These are phyloP conservation scores for Porites lutea DNA, from an alignment of 64 coral and sea anemone genomes.

Conservation along the genomic window DNA sequence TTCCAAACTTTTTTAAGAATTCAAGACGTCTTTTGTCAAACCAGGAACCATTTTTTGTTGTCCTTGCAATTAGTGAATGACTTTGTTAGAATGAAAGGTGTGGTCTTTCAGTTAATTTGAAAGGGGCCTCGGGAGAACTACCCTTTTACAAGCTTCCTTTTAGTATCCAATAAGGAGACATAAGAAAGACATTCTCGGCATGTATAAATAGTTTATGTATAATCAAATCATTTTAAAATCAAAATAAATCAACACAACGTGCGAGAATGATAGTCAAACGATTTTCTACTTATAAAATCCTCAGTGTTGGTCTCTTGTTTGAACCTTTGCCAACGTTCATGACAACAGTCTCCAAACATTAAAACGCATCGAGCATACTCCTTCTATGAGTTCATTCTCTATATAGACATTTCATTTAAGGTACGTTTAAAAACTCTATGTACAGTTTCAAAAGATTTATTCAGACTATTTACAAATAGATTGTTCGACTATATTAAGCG, in stretches of 20 bases:
- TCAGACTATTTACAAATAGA: constrained; percentile 18
- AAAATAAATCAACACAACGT: not conserved
- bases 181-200: no score
- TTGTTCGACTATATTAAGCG: constrained; percentile 28
- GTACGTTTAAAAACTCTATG: constrained; percentile 4
- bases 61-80: no score
- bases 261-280: not conserved
- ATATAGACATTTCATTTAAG: not conserved
- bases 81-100: no score
- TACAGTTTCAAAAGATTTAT: constrained; percentile 19
- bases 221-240: constrained; percentile 18
- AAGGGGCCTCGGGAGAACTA: no score
- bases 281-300: not conserved
- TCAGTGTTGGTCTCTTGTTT: not conserved
- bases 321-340: not conserved
- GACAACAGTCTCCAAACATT: not conserved
- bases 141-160: no score
- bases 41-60: no score
- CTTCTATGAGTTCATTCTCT: not conserved
- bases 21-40: no score
- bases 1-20: no score
- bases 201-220: not conserved
- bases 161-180: no score
- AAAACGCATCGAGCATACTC: not conserved
- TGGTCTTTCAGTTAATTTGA: no score